These are phyloP conservation scores for Theonella swinhoei DNA, from an alignment of 37 sponge, comb jelly and placozoan species.

Conservation along the genomic window DNA sequence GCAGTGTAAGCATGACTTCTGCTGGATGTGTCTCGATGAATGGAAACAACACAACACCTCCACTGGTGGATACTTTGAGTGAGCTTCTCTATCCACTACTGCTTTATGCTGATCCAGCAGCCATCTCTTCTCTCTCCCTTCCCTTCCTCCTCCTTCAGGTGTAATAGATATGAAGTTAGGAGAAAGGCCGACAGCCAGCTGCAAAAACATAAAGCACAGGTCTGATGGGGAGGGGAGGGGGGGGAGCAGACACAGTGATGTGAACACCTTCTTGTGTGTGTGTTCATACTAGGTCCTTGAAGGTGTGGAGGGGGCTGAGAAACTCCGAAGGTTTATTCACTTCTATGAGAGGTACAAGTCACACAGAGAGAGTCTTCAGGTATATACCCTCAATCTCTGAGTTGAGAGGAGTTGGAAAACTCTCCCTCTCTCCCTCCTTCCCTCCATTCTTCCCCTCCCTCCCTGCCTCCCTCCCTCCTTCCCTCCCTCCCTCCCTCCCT, in stretches of 20 bases:
- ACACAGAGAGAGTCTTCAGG: conserved; percentile 50
- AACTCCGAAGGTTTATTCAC: conserved; percentile 42
- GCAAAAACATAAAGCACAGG: conserved; percentile 10
- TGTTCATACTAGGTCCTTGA: neutral
- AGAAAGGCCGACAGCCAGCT: conserved; percentile 59
- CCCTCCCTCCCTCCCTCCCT: conserved; percentile 17
- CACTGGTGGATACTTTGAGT: conserved; percentile 91
- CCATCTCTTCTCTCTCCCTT: neutral
- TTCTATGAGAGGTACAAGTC: conserved; percentile 59
- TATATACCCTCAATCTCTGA: neutral
- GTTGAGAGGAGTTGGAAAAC: neutral
- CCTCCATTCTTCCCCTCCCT: conserved; percentile 4
- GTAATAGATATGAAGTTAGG: conserved; percentile 59
- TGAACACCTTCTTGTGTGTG: too few relatives aligned
- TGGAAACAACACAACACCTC: conserved; percentile 85
- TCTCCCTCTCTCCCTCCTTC: neutral
- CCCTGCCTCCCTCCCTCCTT: conserved; percentile 13
- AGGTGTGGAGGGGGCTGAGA: conserved; percentile 40
- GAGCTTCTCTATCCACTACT: neutral
- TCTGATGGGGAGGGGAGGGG: too few relatives aligned
- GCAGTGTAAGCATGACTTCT: conserved; percentile 91
- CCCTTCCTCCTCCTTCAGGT: conserved; percentile 20
- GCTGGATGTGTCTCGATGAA: conserved; percentile 90
- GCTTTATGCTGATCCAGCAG: neutral
- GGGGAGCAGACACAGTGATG: too few relatives aligned